Percentiles rank a stretch among this genome's conserved stretches.
Conservation (phyloP, 2,888 invertebrate species). For the Leucoma salicis region DNA sequence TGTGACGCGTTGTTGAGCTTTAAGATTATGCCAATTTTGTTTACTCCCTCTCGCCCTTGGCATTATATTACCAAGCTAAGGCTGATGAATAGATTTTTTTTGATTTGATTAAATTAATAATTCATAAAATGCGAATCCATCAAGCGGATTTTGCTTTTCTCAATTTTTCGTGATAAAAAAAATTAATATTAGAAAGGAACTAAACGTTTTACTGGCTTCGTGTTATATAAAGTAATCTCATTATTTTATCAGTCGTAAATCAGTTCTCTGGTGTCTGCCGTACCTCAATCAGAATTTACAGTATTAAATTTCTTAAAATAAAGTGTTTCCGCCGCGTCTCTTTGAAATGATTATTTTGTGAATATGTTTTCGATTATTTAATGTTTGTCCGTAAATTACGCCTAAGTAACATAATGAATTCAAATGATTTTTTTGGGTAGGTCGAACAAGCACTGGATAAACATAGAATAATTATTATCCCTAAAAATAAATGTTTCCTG, state of each 20-base stretch:
- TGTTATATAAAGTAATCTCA: background rate
- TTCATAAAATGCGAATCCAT: background rate
- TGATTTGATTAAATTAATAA: conserved; percentile 7
- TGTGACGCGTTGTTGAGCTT: background rate
- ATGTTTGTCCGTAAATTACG: too few species aligned
- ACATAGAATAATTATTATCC: too few species aligned
- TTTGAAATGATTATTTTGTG: too few species aligned
- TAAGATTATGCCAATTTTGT: conserved; percentile 18
- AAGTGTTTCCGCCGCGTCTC: too few species aligned
- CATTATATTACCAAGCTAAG: conserved; percentile 5
- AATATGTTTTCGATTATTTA: too few species aligned
- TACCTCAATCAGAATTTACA: too few species aligned
- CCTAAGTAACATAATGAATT: too few species aligned
- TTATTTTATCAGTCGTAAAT: background rate
- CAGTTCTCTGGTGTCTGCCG: too few species aligned
- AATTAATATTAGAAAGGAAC: background rate
- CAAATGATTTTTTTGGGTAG: too few species aligned
- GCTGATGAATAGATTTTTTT: conserved; percentile 9
- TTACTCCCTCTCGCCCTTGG: conserved; percentile 5
- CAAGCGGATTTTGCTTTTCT: conserved; percentile 1
- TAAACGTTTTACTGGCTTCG: background rate
- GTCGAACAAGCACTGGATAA: too few species aligned
- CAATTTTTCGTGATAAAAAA: background rate
- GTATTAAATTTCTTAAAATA: too few species aligned
- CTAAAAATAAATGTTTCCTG: too few species aligned